Conservation (phyloP, 2,888 invertebrate species). For the Noctuana brunneofusca region DNA sequence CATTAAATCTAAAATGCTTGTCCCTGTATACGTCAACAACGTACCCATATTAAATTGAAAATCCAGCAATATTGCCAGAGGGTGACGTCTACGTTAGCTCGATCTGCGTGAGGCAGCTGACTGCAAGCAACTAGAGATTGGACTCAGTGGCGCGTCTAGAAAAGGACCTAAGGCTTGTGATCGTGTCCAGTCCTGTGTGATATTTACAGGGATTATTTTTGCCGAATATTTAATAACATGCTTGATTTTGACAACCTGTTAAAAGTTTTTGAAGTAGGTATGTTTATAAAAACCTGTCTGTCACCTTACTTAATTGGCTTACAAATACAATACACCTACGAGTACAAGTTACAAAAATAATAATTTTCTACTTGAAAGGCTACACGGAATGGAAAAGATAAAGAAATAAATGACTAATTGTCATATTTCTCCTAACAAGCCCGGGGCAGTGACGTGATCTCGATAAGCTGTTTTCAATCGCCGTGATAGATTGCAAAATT, state of each 20-base stretch:
- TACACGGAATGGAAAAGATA: neutral
- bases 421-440: constrained; percentile 4
- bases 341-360: neutral
- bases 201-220: neutral
- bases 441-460: constrained; percentile 22
- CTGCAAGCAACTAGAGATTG: constrained; percentile 29
- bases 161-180: constrained; percentile 27
- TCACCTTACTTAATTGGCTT: too few relatives aligned
- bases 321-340: too few relatives aligned
- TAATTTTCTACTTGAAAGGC: neutral
- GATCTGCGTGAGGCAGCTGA: constrained; percentile 27
- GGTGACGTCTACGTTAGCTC: constrained; percentile 18
- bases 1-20: constrained; percentile 18
- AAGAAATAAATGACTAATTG: constrained; percentile 7
- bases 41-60: constrained; percentile 29
- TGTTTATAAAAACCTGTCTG: neutral
- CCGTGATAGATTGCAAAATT: constrained; percentile 22
- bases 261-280: too few relatives aligned
- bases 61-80: constrained; percentile 26
- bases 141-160: constrained; percentile 31
- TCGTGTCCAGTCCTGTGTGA: constrained; percentile 1
- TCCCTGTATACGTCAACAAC: constrained; percentile 18
- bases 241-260: neutral
- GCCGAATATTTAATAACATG: neutral
- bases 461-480: constrained; percentile 25